A percentile compares a stretch with the other conserved stretches of the same genome.
These are phyloP conservation scores for Drosophila borealis DNA, from an alignment of 2,888 invertebrate species.

Conservation along the genomic window DNA sequence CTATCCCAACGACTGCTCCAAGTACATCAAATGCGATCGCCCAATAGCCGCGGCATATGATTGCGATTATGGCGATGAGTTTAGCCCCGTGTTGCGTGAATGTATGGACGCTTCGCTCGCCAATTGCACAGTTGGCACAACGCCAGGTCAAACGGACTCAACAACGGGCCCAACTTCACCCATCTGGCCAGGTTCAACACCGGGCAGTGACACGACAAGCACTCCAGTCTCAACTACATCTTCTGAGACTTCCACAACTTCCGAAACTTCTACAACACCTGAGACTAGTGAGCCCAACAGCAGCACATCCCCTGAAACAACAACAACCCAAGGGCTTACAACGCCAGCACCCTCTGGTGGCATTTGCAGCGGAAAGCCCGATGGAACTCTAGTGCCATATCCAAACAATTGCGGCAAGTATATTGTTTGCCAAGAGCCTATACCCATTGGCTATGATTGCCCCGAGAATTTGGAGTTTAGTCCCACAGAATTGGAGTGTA, in stretches of 20 bases:
- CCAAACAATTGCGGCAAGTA: conserved; percentile 75
- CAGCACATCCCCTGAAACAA: conserved; percentile 9
- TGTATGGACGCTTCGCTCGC: conserved; percentile 67
- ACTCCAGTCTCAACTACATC: conserved; percentile 18
- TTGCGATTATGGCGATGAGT: conserved; percentile 65
- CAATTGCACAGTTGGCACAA: conserved; percentile 51
- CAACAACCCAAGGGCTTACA: conserved; percentile 21
- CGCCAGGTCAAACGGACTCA: conserved; percentile 9
- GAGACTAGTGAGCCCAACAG: conserved; percentile 4
- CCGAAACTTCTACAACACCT: conserved; percentile 16
- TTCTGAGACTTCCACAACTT: conserved; percentile 1
- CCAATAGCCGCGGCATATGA: conserved; percentile 63
- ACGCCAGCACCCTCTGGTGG: conserved; percentile 53
- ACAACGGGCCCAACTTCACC: conserved; percentile 13
- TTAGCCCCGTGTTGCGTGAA: conserved; percentile 46
- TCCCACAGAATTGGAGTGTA: conserved; percentile 62
- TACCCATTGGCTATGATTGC: conserved; percentile 86
- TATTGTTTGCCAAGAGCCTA: conserved; percentile 71
- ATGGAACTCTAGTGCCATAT: conserved; percentile 66
- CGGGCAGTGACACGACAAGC: neutral
- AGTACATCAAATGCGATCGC: conserved; percentile 66
- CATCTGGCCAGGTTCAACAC: conserved; percentile 4
- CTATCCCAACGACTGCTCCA: conserved; percentile 72
- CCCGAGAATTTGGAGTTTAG: conserved; percentile 86
- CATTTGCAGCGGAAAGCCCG: conserved; percentile 56